Evolutionary conservation across 2,888 invertebrate genomes (phyloP), one percentile per base, ranked within the genome.

Genomic region (Chrysomela aeneicollis): DNA sequence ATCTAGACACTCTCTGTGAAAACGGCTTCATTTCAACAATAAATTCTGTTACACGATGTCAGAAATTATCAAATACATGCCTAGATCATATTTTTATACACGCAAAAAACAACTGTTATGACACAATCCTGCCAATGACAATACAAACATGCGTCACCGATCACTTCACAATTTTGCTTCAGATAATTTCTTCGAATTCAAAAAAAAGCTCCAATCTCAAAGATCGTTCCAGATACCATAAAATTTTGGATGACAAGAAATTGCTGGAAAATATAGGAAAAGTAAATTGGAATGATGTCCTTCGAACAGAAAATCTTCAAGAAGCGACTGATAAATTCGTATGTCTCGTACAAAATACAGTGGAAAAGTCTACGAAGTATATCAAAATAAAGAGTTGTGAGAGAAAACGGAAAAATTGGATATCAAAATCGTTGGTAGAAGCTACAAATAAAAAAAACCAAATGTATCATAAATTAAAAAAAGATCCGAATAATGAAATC

Each of bases 191-290:
- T 18, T 19, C 49, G 1, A 49, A 49, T 18, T 9, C 49, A 18
- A 49, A 49, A 49, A 18, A 49, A 17, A 49, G 6, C 49, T 18
- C 18, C 49, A 18, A 3, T 17, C 19, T 49, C 26, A 26, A 26
- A 26, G 19, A 19, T 10, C 3, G 1, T 19, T 49, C 6, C 49
- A 49, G 49, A 49, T 18, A 17, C 19, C 17, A 49, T 18, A 19
- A 49, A 49, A 49, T 49, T 49, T 17, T 21, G 21, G n/a, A 51
- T 26, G 51, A 51, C 51, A 51, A 22, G 22, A 51, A 21, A 51
- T 51, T 51, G 15, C 49, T 49, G 49, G 18, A 49, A 49, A 49
- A 49, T 49, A 51, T 51, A 51, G 51, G 21, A 51, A 51, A 22
- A 22, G 51, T 51, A 51, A 22, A 22, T 22, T 51, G 51, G 26